phyloP scores from a whole-genome alignment of 2,888 invertebrate genomes.

The Ormyrus nitidulus region DNA sequence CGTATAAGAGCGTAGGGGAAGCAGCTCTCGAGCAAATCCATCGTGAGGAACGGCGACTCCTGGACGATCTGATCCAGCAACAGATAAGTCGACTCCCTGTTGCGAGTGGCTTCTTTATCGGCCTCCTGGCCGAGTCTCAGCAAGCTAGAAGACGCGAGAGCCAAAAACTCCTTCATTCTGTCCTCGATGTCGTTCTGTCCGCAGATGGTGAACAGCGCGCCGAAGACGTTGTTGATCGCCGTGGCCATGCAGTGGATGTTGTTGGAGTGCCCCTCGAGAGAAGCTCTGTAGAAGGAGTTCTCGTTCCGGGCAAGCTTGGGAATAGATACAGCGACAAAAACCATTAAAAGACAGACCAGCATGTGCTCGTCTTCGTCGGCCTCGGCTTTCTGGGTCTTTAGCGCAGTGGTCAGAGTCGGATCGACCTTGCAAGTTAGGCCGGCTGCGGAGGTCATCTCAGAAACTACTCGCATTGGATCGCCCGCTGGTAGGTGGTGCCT shows the following conservation, averaged over 20 bases:
- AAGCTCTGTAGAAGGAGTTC: conserved; percentile 90
- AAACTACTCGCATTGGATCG: conserved; percentile 92
- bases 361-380: conserved; percentile 94
- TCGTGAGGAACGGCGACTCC: conserved; percentile 98
- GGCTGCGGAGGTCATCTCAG: conserved; percentile 98
- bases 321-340: conserved; percentile 98
- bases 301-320: conserved; percentile 95
- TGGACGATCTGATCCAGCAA: conserved; percentile 98
- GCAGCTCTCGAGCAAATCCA: conserved; percentile 98
- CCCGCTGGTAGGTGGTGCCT: conserved; percentile 93
- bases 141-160: conserved; percentile 95
- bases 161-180: conserved; percentile 96
- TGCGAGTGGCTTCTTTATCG: conserved; percentile 94
- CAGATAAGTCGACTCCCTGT: conserved; percentile 97
- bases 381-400: conserved; percentile 85
- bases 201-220: conserved; percentile 96
- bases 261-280: conserved; percentile 96
- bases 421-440: conserved; percentile 96
- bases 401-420: conserved; percentile 92
- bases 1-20: conserved; percentile 98
- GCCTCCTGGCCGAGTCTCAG: conserved; percentile 96
- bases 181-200: conserved; percentile 97
- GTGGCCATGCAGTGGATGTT: conserved; percentile 99
- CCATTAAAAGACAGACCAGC: conserved; percentile 96
- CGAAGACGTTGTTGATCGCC: conserved; percentile 96